A percentile compares a stretch with the other conserved stretches of the same genome.
These are phyloP conservation scores for Trichonephila clavata DNA, from an alignment of 1,140 invertebrate genomes.

Conservation along the genomic window DNA sequence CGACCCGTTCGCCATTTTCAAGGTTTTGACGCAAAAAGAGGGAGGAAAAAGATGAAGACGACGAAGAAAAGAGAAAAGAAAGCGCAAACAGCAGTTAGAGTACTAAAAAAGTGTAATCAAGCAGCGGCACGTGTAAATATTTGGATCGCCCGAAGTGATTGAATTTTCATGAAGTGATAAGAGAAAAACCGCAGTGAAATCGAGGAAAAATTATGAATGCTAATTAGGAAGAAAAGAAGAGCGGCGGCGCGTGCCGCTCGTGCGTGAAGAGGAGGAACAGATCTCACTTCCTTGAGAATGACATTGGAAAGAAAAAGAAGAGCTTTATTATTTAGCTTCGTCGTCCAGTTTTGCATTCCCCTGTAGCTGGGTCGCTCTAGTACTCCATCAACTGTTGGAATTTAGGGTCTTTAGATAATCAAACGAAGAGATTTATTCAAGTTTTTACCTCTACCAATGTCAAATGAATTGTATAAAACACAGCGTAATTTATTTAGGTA, in stretches of 20 bases:
- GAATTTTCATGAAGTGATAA: slow-evolving; percentile 1
- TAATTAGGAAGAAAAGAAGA: not conserved
- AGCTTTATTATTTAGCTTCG: too few relatives aligned
- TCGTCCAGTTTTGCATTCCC: too few relatives aligned
- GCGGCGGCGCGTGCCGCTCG: not conserved
- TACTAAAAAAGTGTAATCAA: not conserved
- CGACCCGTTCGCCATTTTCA: not conserved
- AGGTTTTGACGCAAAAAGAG: not conserved
- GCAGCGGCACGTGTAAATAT: not conserved
- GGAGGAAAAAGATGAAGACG: not conserved
- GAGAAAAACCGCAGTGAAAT: not conserved
- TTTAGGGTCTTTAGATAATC: too few relatives aligned
- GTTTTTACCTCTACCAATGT: too few relatives aligned
- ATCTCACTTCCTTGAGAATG: too few relatives aligned
- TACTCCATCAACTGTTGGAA: too few relatives aligned
- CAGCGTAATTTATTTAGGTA: too few relatives aligned
- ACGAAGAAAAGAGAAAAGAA: not conserved
- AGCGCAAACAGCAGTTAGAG: not conserved
- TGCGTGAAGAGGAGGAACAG: not conserved
- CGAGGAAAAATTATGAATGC: slow-evolving; percentile 1
- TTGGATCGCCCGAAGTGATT: not conserved
- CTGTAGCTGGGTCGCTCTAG: too few relatives aligned
- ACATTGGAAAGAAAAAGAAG: too few relatives aligned
- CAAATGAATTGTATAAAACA: too few relatives aligned
- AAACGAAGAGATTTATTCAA: too few relatives aligned